phyloP scores from a whole-genome alignment of 2,797 vertebrate species.

The Rallus crepitans region DNA sequence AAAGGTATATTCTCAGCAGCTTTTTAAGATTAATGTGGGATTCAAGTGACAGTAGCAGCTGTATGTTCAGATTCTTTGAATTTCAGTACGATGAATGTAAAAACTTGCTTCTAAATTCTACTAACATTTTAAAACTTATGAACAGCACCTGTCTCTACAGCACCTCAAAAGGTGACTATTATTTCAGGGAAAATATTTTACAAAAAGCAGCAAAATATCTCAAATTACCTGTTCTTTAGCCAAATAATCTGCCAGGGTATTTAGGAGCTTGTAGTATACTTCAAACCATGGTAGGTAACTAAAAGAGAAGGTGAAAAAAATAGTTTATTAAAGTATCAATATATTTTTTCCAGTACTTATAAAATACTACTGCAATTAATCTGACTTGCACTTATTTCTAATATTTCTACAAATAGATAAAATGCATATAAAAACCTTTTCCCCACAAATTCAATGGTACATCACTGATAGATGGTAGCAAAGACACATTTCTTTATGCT shows the following conservation, averaged over 20 bases:
- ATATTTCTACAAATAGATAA: neutral
- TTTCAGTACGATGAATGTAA: neutral
- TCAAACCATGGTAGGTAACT: constrained; percentile 99
- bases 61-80: neutral
- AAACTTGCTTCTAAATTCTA: neutral
- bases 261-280: constrained; percentile 97
- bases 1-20: constrained; percentile 74
- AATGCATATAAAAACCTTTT: neutral
- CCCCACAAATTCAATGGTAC: neutral
- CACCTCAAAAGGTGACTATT: neutral
- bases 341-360: neutral
- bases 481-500: neutral
- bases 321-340: neutral
- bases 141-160: neutral
- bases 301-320: constrained; percentile 46
- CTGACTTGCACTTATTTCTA: neutral
- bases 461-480: neutral
- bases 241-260: constrained; percentile 96
- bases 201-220: neutral
- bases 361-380: neutral
- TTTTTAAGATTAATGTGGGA: constrained; percentile 73
- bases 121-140: neutral
- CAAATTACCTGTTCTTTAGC: constrained; percentile 92
- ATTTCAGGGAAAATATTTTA: neutral
- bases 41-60: constrained; percentile 8